These are phyloP conservation scores for Sebastes minor DNA, from an alignment of 2,797 vertebrate species.

Conservation along the genomic window DNA sequence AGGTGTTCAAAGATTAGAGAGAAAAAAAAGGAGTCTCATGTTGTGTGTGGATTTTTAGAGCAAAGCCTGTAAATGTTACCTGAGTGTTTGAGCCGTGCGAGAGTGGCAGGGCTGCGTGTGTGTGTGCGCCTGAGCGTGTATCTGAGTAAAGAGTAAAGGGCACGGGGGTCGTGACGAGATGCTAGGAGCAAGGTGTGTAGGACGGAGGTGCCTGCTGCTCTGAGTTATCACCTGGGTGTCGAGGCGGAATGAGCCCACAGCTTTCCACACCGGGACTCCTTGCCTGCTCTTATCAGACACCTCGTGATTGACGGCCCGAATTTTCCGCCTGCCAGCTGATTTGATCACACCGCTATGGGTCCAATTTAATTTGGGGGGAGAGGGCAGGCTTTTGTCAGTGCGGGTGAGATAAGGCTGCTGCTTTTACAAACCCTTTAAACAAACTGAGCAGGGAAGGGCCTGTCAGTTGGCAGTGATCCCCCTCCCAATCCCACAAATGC, in stretches of 20 bases:
- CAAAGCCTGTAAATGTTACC: constrained; percentile 47
- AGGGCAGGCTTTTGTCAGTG: constrained; percentile 86
- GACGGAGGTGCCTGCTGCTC: constrained; percentile 73
- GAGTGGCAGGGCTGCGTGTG: background rate
- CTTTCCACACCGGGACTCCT: constrained; percentile 77
- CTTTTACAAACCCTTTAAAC: constrained; percentile 88
- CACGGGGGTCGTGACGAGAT: constrained; percentile 56
- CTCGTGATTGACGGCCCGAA: constrained; percentile 83
- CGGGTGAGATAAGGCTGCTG: constrained; percentile 83
- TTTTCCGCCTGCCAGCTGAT: constrained; percentile 86
- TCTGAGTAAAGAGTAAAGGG: constrained; percentile 69
- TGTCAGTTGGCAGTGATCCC: constrained; percentile 83
- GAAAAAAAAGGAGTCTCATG: constrained; percentile 12
- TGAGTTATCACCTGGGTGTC: constrained; percentile 82
- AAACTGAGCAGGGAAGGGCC: constrained; percentile 78
- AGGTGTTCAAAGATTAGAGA: constrained; percentile 58
- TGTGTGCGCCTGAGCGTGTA: constrained; percentile 41
- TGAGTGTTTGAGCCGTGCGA: constrained; percentile 15
- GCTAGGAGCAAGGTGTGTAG: constrained; percentile 67
- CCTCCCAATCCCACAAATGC: constrained; percentile 39
- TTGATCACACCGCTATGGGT: constrained; percentile 85
- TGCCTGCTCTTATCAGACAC: constrained; percentile 82
- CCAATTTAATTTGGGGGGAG: constrained; percentile 87
- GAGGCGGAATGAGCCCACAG: constrained; percentile 79
- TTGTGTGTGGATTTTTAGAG: constrained; percentile 23